Evolutionary conservation across 1,140 invertebrate genomes (phyloP).

Genomic region (Episyrphus balteatus): DNA sequence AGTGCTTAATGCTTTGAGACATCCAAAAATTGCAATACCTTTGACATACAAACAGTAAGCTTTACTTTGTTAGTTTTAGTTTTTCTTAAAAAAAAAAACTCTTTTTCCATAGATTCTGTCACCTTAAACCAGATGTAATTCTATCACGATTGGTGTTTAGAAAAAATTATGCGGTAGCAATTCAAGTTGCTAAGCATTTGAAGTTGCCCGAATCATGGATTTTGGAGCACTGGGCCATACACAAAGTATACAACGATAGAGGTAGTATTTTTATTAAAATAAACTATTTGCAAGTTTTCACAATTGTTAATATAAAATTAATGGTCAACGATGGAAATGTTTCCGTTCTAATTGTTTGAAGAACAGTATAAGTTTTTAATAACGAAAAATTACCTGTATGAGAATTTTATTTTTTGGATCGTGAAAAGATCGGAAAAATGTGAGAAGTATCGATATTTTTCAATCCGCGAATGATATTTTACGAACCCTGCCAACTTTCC

Average conservation of each 20-base stretch:
- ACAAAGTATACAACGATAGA: constrained; percentile 60
- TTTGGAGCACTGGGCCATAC: constrained; percentile 93
- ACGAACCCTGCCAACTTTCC: too few species aligned
- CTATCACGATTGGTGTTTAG: constrained; percentile 83
- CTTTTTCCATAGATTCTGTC: constrained; percentile 51
- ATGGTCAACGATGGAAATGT: too few species aligned
- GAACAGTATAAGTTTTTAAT: too few species aligned
- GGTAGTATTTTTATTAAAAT: constrained; percentile 15
- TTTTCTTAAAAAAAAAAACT: background rate
- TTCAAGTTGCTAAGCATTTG: constrained; percentile 81
- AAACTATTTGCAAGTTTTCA: too few species aligned
- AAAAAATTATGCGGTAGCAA: constrained; percentile 80
- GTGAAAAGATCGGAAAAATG: too few species aligned
- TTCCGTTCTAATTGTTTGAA: too few species aligned
- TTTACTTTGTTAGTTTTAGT: background rate
- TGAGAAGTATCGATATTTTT: too few species aligned
- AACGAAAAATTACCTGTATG: too few species aligned
- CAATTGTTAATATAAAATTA: constrained; percentile 7
- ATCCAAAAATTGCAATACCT: constrained; percentile 79
- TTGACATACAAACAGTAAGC: constrained; percentile 84
- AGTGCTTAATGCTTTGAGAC: constrained; percentile 83
- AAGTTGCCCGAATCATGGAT: constrained; percentile 82
- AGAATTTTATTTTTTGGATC: too few species aligned
- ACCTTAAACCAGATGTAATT: constrained; percentile 64
- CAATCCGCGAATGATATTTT: too few species aligned